Evolutionary conservation across 2,888 invertebrate genomes (phyloP).

Genomic region (Leptinotarsa tumamoca): DNA sequence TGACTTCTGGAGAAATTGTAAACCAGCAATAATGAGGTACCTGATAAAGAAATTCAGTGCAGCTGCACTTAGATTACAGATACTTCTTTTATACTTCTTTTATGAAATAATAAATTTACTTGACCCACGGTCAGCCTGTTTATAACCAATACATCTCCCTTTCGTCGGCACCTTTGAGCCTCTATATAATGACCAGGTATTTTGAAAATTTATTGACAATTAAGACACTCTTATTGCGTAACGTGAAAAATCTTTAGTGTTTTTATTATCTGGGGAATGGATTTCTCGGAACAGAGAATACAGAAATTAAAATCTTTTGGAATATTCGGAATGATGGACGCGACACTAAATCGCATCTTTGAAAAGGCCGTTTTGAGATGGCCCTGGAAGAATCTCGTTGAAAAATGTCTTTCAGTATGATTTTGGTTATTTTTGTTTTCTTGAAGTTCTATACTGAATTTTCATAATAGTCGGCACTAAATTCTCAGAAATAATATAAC

Average conservation of each 20-base stretch:
- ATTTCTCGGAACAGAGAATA: slow-evolving; percentile 28
- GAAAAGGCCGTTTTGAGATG: background rate
- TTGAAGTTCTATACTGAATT: background rate
- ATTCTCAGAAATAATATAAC: no score
- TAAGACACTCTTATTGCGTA: slow-evolving; percentile 55
- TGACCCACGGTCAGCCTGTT: slow-evolving; percentile 18
- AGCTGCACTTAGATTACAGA: slow-evolving; percentile 1
- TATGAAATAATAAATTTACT: slow-evolving; percentile 6
- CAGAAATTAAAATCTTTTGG: slow-evolving; percentile 22
- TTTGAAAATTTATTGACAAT: slow-evolving; percentile 64
- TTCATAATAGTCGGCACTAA: background rate
- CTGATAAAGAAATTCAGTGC: slow-evolving; percentile 6
- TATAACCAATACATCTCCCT: slow-evolving; percentile 57
- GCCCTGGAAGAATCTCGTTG: background rate
- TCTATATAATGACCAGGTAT: slow-evolving; percentile 59
- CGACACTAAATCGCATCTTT: background rate
- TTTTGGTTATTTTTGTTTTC: background rate
- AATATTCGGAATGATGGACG: slow-evolving; percentile 7
- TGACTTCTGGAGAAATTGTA: slow-evolving; percentile 15
- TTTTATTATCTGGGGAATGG: slow-evolving; percentile 36
- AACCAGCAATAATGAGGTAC: slow-evolving; percentile 11
- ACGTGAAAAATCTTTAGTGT: slow-evolving; percentile 35
- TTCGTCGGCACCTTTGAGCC: slow-evolving; percentile 60
- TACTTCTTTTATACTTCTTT: slow-evolving; percentile 13
- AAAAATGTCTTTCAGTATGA: background rate